phyloP scores from a whole-genome alignment of 2,888 invertebrate genomes.

The Cerastoderma edule region DNA sequence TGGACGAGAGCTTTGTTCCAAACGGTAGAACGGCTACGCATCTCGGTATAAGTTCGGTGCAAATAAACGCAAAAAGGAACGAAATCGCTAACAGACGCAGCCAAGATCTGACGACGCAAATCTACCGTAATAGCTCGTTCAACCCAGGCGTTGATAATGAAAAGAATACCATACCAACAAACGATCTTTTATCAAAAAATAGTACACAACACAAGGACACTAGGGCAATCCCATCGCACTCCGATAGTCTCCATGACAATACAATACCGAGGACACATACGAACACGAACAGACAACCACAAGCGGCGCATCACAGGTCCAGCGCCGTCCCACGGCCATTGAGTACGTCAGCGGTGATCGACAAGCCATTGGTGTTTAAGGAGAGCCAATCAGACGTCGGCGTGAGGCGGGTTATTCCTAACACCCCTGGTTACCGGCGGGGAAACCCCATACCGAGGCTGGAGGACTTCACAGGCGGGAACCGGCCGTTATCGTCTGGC shows the following conservation, averaged over 20 bases:
- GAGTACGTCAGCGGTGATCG: background rate
- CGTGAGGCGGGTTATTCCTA: conserved; percentile 27
- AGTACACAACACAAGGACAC: no score
- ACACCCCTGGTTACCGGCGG: conserved; percentile 7
- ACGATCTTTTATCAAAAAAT: no score
- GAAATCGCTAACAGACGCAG: conserved; percentile 23
- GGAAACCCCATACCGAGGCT: conserved; percentile 34
- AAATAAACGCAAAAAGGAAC: conserved; percentile 44
- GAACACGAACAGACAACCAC: background rate
- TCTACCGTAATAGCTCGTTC: background rate
- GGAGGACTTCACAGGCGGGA: conserved; percentile 26
- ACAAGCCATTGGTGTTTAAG: conserved; percentile 27
- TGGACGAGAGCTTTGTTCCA: conserved; percentile 52
- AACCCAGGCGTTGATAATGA: background rate
- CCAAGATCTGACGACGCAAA: conserved; percentile 8
- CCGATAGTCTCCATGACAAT: no score
- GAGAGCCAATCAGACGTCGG: conserved; percentile 49
- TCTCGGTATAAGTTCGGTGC: conserved; percentile 56
- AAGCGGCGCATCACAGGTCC: background rate
- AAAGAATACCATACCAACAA: background rate
- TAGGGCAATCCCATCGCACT: no score
- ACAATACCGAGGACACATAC: no score
- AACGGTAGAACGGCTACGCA: conserved; percentile 37
- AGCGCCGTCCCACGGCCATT: background rate
- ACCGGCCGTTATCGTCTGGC: background rate